phyloP scores from a whole-genome alignment of 2,113 vertebrate species.

The Cebus imitator region DNA sequence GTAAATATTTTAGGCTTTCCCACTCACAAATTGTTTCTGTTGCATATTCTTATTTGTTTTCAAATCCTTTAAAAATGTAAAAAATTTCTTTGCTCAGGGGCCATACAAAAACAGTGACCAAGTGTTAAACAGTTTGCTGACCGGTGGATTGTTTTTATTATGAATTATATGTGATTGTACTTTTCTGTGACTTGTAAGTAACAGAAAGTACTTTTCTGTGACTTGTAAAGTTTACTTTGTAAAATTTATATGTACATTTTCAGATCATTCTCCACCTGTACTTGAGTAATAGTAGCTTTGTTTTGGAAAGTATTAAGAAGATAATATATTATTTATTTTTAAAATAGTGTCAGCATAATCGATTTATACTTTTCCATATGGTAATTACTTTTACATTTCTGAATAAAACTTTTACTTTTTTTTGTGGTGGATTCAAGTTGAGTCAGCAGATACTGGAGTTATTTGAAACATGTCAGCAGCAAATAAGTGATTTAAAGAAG shows the following conservation, averaged over 20 bases:
- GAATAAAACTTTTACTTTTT: slow-evolving; percentile 65
- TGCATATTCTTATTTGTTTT: slow-evolving; percentile 7
- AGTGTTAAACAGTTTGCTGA: background rate
- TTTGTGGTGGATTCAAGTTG: slow-evolving; percentile 84
- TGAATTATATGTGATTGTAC: background rate
- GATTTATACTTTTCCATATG: slow-evolving; percentile 10
- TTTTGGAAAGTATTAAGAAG: background rate
- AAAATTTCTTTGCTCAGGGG: background rate
- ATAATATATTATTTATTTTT: background rate
- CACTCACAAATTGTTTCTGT: background rate
- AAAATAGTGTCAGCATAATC: background rate
- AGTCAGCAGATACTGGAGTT: slow-evolving; percentile 93
- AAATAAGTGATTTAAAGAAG: slow-evolving; percentile 89
- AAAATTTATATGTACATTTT: background rate
- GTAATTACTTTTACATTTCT: slow-evolving; percentile 54
- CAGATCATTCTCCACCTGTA: background rate
- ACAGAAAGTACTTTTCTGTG: background rate
- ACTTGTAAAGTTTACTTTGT: slow-evolving; percentile 22
- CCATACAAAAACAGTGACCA: background rate
- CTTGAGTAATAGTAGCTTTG: background rate
- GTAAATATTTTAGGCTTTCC: slow-evolving; percentile 19
- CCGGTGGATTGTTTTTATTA: background rate
- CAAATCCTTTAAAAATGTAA: background rate
- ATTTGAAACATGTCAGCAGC: slow-evolving; percentile 92
- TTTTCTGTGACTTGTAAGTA: slow-evolving; percentile 13